A percentile compares a stretch with the other conserved stretches of the same genome.
phyloP scores from a whole-genome alignment of 2,113 vertebrate genomes.

The Poecilia latipinna region DNA sequence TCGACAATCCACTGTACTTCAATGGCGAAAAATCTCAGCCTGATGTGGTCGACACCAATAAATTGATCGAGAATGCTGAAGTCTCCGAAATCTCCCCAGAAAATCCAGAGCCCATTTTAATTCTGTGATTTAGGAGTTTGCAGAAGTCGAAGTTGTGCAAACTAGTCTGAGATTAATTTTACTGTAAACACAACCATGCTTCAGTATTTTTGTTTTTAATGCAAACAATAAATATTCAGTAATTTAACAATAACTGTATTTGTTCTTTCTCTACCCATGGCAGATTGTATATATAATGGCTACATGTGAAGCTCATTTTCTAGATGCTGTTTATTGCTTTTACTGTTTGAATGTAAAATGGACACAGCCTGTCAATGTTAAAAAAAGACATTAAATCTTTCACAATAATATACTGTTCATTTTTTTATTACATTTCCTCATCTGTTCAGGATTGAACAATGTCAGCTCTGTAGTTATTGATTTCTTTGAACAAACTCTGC shows the following conservation, averaged over 20 bases:
- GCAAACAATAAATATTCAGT: conserved; percentile 46
- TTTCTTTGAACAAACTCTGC: neutral
- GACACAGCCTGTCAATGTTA: conserved; percentile 28
- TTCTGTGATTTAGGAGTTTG: conserved; percentile 53
- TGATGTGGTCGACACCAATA: conserved; percentile 73
- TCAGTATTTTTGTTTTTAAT: conserved; percentile 23
- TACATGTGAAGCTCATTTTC: conserved; percentile 29
- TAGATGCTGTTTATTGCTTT: conserved; percentile 48
- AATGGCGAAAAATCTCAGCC: conserved; percentile 62
- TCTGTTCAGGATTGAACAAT: neutral
- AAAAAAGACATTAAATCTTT: conserved; percentile 37
- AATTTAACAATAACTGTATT: conserved; percentile 64
- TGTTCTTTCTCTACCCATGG: conserved; percentile 31
- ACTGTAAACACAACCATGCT: conserved; percentile 23
- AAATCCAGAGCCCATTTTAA: conserved; percentile 66
- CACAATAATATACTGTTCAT: conserved; percentile 4
- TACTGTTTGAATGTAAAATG: conserved; percentile 31
- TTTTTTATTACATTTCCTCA: neutral
- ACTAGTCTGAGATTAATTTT: conserved; percentile 18
- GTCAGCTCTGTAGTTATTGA: too few species aligned
- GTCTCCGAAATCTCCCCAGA: conserved; percentile 19
- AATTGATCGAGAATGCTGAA: conserved; percentile 68
- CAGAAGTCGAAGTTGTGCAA: neutral
- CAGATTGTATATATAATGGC: conserved; percentile 56
- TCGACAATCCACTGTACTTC: conserved; percentile 72